Evolutionary conservation across 2,113 vertebrate species (phyloP), one percentile per base, ranked within the genome.

Genomic region (Epinephelus moara): DNA sequence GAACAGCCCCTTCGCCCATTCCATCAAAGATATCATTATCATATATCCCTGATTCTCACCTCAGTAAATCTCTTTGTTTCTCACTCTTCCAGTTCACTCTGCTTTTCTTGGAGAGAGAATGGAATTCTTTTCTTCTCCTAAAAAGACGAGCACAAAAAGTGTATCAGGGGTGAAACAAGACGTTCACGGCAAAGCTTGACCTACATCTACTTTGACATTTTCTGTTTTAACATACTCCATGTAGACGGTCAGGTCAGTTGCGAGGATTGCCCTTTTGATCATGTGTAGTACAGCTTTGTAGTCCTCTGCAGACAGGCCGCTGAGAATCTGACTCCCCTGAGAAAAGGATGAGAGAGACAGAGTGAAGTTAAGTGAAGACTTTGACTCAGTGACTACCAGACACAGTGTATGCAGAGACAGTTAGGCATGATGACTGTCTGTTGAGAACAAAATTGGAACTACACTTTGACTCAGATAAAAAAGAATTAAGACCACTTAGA

Each of bases 291-390:
- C 94, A 69, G 93, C 77, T 89, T 93, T 96, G 87, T 97, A 97
- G 73, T 98, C 96, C 50, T 97, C 96, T 50, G 96, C 85, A 70
- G 97, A 97, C 76, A 98, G 96, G 61, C 89, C 93, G 27, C 96
- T 96, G 85, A 98, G 96, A 88, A 98, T 98, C 95, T 98, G 96
- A 91, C 97, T 97, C 69, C 97, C 97, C 97, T 98, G 92, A 59
- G 2, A 84, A 37, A 82, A 75, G 30, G 71, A 81, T 19, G 47
- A 80, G 60, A 80, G 53, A 72, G 25, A 60, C 45, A 49, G 40
- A 49, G 40, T 27, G 27, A 27, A 73, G 37, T 12, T 1, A 61
- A n/a, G 18, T 5, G 15, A 59, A 30, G 53, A 80, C 60, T n/a
- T 14, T 0, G 3, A 59, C 4, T 62, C 53, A 25, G 14, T 53